Conservation (phyloP, 2,113 vertebrate species). For the Psophia crepitans region DNA sequence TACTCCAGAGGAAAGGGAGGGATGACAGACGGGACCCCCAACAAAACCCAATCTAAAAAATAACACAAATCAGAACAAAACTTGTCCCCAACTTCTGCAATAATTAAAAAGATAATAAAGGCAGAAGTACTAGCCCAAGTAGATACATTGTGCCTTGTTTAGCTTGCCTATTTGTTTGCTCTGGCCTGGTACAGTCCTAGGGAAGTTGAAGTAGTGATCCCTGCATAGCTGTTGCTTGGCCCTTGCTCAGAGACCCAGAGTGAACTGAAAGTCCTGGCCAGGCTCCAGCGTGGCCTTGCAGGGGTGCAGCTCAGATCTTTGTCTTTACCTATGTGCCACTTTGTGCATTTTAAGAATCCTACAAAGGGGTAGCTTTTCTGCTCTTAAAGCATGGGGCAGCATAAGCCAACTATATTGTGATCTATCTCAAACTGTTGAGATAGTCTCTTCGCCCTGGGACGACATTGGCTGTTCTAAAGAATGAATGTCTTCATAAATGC, state of each 20-base stretch:
- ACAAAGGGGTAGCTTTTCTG: background rate
- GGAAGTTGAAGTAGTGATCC: background rate
- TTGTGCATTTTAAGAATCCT: background rate
- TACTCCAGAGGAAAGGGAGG: background rate
- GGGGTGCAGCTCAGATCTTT: background rate
- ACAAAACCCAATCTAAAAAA: background rate
- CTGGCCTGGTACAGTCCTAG: background rate
- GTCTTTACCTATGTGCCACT: background rate
- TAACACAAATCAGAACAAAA: background rate
- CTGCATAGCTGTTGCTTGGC: background rate
- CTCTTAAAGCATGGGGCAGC: background rate
- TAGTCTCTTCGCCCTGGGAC: background rate
- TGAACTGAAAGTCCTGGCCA: background rate
- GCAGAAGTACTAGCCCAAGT: background rate
- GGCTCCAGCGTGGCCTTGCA: background rate
- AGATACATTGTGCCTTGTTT: background rate
- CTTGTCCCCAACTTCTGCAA: background rate
- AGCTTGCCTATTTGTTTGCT: background rate
- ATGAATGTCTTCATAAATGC: background rate
- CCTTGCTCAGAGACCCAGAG: background rate
- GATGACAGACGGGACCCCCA: no score
- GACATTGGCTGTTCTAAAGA: background rate
- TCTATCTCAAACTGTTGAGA: background rate
- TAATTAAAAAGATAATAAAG: background rate
- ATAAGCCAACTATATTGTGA: background rate